Conservation (phyloP, 1,140 invertebrate species). For the Lysiphlebus fabarum region DNA sequence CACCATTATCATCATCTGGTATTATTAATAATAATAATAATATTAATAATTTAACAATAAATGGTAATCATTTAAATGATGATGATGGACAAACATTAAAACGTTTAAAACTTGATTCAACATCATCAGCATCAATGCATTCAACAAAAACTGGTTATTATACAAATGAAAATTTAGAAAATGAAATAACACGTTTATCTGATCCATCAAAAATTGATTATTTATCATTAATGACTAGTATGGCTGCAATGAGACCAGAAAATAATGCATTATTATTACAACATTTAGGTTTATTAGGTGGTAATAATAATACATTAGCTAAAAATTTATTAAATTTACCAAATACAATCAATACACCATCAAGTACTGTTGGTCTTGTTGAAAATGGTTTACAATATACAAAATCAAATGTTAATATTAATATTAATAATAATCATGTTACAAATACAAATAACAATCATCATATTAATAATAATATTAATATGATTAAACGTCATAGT, state of each 20-base stretch:
- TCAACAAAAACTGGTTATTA: slow-evolving; percentile 5
- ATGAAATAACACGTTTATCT: slow-evolving; percentile 18
- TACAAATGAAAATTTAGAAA: slow-evolving; percentile 24
- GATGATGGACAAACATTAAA: slow-evolving; percentile 36
- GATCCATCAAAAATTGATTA: slow-evolving; percentile 31
- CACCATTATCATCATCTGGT: slow-evolving; percentile 55
- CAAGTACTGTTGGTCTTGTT: slow-evolving; percentile 40
- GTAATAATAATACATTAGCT: slow-evolving; percentile 17
- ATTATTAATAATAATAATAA: too few relatives aligned
- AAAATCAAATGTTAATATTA: slow-evolving; percentile 10
- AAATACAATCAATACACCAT: slow-evolving; percentile 19
- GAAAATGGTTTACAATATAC: slow-evolving; percentile 49
- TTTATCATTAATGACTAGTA: slow-evolving; percentile 30
- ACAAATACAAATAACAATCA: slow-evolving; percentile 15
- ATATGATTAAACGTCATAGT: slow-evolving; percentile 26
- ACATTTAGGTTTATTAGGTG: slow-evolving; percentile 32
- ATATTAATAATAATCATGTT: slow-evolving; percentile 17
- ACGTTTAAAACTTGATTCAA: slow-evolving; percentile 27
- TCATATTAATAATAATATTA: slow-evolving; percentile 26
- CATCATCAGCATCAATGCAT: slow-evolving; percentile 1
- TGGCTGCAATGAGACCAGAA: slow-evolving; percentile 37
- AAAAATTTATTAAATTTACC: slow-evolving; percentile 31
- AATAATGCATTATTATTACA: slow-evolving; percentile 35
- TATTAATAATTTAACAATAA: slow-evolving; percentile 40
- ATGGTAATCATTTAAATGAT: slow-evolving; percentile 36